Base-by-base conservation (phyloP, 2,888 invertebrate genomes). In the Synergus itoensis region DNA sequence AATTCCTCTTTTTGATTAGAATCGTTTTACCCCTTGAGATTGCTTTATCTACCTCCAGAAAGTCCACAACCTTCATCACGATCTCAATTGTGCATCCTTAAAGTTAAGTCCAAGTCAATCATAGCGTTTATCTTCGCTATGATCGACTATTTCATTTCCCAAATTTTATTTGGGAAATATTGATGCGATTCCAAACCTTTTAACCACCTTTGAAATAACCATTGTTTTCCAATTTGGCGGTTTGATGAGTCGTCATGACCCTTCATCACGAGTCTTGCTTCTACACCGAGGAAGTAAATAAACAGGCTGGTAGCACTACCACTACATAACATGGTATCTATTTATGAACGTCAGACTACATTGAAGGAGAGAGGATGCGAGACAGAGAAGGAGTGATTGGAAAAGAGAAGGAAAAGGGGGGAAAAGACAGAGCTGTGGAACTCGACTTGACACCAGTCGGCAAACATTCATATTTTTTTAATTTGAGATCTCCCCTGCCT, bases 251-350 rank as follows among this genome's bases (percentile, higher is more conserved):
- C 40, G 73, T 53, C 73, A 53, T 57, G 36, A 57, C 36, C 53
- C 73, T 73, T 60, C 76, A 53, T 67, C 77, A 73, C 76, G 67
- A 77, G 76, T 83, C 78, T 80, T 64, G 80, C 77, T 78, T 78
- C 76, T 78, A 77, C 77, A 81, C 80, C 75, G 81, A 80, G 79
- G 80, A 83, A 79, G 79, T 79, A 83, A 83, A 83, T 81, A 83
- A 83, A 83, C 80, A 80, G 76, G 64, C 53, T 48, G 77, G 41
- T 76, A 76, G 63, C 63, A 18, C 11, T 40, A 69, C 48, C 48
- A 48, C 79, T 78, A 77, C 62, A 75, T 64, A 79, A 80, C 79
- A 79, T 21, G 36, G 21, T 60, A 21, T 77, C 83, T 80, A 81
- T 83, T 83, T 83, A 80, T 79, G 81, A 83, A 81, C 36, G 76